Evolutionary conservation across 2,888 invertebrate genomes (phyloP), one percentile per base, ranked within the genome.

Genomic region (Caenorhabditis panamensis): DNA sequence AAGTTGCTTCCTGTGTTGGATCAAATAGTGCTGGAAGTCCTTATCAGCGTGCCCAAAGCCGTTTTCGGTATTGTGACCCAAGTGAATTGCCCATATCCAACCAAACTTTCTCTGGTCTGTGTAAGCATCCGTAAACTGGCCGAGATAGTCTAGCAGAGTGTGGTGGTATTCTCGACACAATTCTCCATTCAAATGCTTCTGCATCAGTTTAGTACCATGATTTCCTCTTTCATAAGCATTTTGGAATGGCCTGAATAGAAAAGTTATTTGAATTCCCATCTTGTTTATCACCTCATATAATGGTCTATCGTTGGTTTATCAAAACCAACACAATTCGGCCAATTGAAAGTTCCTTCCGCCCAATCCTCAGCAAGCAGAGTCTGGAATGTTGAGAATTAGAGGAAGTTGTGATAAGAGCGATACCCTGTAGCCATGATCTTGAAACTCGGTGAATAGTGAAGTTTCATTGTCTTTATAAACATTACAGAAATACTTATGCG

Each of bases 331-430:
- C 88, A 88, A n/a, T 71, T 71, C 22, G 84, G 85, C 82, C 84
- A 87, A 61, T 87, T 87, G 62, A 87, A 79, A 3, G 83, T 83
- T 8, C 86, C 87, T n/a, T 67, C 51, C 0, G 85, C 83, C 87
- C 86, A 87, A 64, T 88, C 88, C 66, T 88, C 87, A 0, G 83
- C 84, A 24, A 85, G 78, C 26, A 86, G 44, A 4, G 86, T 87
- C 72, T 77, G 9, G n/a, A 64, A 58, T 31, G 4, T 31, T 31
- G 31, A 62, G n/a, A 18, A 44, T 5, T 41, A 6, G 41, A 41
- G 13, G 24, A 9, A 13, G 6, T 51, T 47, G n/a, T n/a, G n/a
- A 8, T 18, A 5, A 3, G 47, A 49, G 2, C 8, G 62, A 61
- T 24, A 83, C 83, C 31, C 58, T 62, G 37, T 84, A 84, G 0